Evolutionary conservation across 2,113 vertebrate species (phyloP), one percentile per base, ranked within the genome.

Genomic region (Pan paniscus): DNA sequence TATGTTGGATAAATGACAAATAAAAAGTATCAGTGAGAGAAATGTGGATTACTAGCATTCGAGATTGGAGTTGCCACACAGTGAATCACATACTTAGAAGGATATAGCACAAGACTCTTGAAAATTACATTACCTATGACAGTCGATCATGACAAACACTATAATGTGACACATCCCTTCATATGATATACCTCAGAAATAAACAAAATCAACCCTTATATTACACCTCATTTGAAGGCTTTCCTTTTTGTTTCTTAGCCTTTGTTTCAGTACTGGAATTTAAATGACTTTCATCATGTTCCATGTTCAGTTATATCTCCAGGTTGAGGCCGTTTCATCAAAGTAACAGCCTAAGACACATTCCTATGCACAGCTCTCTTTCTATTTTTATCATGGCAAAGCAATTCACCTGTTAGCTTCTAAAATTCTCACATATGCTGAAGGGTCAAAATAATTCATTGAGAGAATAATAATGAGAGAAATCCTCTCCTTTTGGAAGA

Each of bases 201-300:
- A 78, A 96, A 73, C 9, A 73, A 11, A 83, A 93, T 22, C 5
- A 23, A 84, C 82, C 89, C 82, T 59, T 48, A 27, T 9, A 0
- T 57, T 76, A 76, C 23, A 67, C 40, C 73, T 43, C 40, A 4
- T 17, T 20, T 87, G 79, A 70, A 93, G 48, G 11, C 67, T 79
- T 90, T 84, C 18, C 78, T 85, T 48, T 94, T 75, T 67, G 25
- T 80, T 91, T 84, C 80, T 55, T 85, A 92, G 48, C 43, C 67
- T 93, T 96, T 94, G 79, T 93, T 90, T 97, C 89, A 64, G 67
- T 93, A n/a, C 82, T 76, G 57, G 84, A 94, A 96, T 97, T 40
- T 91, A 97, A 91, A 90, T 61, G 55, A 32, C 73, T 88, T 76
- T 87, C 16, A 92, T 89, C 30, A 38, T 40, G 70, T 81, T 64